These are phyloP conservation scores for Phrynocephalus guinanensis DNA, from an alignment of 2,797 vertebrate species.

Conservation along the genomic window DNA sequence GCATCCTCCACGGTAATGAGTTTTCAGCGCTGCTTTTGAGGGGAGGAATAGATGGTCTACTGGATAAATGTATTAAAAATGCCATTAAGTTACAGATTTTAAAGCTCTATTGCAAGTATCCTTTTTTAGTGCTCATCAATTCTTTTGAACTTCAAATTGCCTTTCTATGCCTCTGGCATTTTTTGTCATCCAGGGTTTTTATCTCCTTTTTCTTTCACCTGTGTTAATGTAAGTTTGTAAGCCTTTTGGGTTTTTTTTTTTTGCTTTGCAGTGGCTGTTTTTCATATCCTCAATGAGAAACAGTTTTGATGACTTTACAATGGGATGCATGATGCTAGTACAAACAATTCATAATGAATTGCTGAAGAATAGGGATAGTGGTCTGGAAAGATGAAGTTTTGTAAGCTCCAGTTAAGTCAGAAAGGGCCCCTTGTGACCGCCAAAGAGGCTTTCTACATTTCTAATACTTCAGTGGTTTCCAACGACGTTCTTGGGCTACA, in stretches of 20 bases:
- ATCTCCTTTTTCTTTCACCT: not conserved
- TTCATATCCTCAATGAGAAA: not conserved
- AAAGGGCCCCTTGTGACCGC: too few species aligned
- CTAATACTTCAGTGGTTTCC: too few species aligned
- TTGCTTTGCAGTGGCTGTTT: not conserved
- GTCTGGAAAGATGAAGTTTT: too few species aligned
- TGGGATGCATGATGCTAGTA: not conserved
- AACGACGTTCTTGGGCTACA: too few species aligned
- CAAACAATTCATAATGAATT: not conserved
- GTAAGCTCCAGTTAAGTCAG: too few species aligned
- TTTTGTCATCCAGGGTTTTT: not conserved
- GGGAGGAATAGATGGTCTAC: constrained; percentile 15
- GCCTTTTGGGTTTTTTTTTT: not conserved
- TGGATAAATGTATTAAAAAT: not conserved
- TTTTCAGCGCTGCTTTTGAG: constrained; percentile 12
- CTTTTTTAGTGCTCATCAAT: constrained; percentile 13
- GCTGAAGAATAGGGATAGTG: too few species aligned
- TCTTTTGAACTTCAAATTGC: constrained; percentile 11
- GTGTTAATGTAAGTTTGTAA: not conserved
- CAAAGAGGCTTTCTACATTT: too few species aligned
- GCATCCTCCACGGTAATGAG: not conserved
- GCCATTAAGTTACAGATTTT: not conserved
- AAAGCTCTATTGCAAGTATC: constrained; percentile 34
- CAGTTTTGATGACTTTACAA: constrained; percentile 12
- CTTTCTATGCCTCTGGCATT: not conserved